Conservation (phyloP, 1,140 invertebrate species). For the Phortica variegata region DNA sequence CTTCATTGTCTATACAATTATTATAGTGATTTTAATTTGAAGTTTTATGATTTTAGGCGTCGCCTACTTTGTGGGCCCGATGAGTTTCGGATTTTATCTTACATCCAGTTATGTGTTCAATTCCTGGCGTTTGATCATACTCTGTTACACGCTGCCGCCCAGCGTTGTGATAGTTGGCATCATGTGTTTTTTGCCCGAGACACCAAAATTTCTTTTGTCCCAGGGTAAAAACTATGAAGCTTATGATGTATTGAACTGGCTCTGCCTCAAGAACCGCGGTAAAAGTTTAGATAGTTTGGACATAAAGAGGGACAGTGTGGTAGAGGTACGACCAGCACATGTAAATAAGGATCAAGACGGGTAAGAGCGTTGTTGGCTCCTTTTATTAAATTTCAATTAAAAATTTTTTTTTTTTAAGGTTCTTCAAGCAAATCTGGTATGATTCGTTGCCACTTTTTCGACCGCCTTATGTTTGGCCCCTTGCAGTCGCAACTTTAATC, state of each 20-base stretch:
- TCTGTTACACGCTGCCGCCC: constrained; percentile 9
- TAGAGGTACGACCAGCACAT: constrained; percentile 3
- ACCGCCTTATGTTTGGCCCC: not conserved
- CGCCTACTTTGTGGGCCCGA: constrained; percentile 4
- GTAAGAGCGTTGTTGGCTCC: no score
- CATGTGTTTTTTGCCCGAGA: constrained; percentile 19
- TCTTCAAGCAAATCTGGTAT: constrained; percentile 1
- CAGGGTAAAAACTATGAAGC: constrained; percentile 8
- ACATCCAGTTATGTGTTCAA: not conserved
- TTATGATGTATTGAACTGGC: constrained; percentile 11
- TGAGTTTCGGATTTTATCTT: not conserved
- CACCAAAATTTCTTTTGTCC: constrained; percentile 29
- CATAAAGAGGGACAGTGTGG: constrained; percentile 8
- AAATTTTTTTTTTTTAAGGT: not conserved
- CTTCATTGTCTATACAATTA: not conserved
- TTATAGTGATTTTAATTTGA: not conserved
- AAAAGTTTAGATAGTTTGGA: constrained; percentile 23
- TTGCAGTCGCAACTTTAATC: not conserved
- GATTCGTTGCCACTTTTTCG: constrained; percentile 11
- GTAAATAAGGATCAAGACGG: no score
- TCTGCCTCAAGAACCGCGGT: constrained; percentile 27
- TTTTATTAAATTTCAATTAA: not conserved
- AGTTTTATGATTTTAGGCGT: not conserved
- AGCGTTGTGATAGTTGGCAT: constrained; percentile 1
- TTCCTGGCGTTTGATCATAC: constrained; percentile 17